Conservation (phyloP, 2,113 vertebrate species). For the Excalfactoria chinensis region DNA sequence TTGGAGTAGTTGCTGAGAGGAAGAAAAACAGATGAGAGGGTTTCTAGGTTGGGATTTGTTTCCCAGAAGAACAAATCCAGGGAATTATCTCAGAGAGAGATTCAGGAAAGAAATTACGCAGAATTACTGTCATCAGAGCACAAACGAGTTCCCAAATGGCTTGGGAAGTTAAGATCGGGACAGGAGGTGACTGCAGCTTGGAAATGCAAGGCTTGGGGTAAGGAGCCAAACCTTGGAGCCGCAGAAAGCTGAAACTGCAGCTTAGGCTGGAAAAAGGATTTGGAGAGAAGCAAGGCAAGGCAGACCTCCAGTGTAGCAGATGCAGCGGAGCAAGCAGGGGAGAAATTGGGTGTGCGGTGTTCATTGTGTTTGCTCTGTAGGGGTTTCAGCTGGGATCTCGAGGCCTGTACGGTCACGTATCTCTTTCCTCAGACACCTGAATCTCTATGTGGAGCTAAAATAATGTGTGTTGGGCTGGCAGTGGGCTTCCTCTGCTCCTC, state of each 20-base stretch:
- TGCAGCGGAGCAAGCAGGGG: background rate
- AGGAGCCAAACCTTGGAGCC: background rate
- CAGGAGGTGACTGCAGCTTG: background rate
- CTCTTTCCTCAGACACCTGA: background rate
- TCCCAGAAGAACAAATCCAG: background rate
- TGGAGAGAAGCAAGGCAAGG: background rate
- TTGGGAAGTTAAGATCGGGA: background rate
- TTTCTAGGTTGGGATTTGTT: background rate
- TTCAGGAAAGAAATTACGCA: background rate
- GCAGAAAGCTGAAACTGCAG: background rate
- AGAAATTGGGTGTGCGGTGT: background rate
- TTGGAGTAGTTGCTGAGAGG: background rate
- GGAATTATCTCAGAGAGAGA: background rate
- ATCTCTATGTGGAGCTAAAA: background rate
- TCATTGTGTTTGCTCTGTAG: background rate
- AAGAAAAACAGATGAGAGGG: background rate
- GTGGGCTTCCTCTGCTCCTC: background rate
- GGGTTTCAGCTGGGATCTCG: background rate
- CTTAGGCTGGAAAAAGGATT: background rate
- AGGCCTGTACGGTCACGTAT: background rate
- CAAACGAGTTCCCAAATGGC: background rate
- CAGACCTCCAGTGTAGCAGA: background rate
- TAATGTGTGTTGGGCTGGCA: background rate
- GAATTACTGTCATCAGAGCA: background rate
- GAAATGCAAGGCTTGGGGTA: background rate